phyloP scores from a whole-genome alignment of 1,140 invertebrate species.

The Nomia melanderi region DNA sequence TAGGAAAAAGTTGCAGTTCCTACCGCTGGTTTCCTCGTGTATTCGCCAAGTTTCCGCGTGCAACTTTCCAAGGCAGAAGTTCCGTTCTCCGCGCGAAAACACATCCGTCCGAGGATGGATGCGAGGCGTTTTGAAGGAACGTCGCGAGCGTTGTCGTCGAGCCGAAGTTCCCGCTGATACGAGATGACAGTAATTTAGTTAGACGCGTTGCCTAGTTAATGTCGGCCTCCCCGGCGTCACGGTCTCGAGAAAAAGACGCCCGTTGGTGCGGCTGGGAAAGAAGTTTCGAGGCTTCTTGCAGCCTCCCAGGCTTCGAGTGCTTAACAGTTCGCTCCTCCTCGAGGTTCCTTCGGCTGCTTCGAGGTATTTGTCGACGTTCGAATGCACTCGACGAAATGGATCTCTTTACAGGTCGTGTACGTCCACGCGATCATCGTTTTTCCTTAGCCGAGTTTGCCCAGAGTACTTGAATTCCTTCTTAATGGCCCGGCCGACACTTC shows the following conservation, averaged over 20 bases:
- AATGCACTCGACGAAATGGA: conserved; percentile 66
- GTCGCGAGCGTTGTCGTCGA: neutral
- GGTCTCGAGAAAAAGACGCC: neutral
- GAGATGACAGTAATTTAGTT: conserved; percentile 49
- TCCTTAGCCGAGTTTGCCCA: conserved; percentile 48
- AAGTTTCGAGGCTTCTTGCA: conserved; percentile 52
- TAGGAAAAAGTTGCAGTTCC: neutral
- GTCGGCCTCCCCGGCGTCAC: conserved; percentile 23
- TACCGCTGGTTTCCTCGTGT: neutral
- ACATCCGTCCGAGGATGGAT: neutral
- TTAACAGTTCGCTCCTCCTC: conserved; percentile 58
- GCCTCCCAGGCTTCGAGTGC: conserved; percentile 27
- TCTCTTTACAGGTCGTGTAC: conserved; percentile 65
- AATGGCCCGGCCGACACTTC: conserved; percentile 50
- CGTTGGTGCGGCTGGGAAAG: conserved; percentile 1
- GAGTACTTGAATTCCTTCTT: conserved; percentile 54
- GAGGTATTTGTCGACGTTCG: conserved; percentile 65
- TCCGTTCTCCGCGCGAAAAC: neutral
- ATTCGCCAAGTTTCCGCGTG: neutral
- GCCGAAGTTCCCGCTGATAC: neutral
- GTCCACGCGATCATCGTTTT: conserved; percentile 50
- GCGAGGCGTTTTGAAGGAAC: neutral
- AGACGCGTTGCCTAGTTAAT: conserved; percentile 34
- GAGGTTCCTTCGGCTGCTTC: conserved; percentile 46
- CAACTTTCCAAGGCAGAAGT: neutral